Conservation (phyloP, 92 coral and sea anemone genomes). For the Ricordea florida region DNA sequence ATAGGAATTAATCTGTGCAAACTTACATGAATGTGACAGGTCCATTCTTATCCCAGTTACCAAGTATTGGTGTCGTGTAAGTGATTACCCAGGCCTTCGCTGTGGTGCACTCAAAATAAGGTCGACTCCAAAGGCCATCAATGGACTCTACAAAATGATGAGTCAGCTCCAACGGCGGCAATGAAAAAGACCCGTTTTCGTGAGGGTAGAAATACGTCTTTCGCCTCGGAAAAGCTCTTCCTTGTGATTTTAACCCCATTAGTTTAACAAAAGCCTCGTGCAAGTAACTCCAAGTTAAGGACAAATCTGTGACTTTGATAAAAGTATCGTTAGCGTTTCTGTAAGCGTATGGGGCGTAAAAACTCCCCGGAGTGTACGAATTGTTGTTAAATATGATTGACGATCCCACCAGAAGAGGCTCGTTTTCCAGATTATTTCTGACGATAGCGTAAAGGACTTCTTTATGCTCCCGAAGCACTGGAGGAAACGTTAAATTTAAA, state of each 20-base stretch:
- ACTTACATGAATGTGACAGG: constrained; percentile 76
- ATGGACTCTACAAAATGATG: constrained; percentile 75
- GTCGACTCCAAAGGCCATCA: constrained; percentile 87
- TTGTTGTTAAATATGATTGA: constrained; percentile 75
- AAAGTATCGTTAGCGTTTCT: constrained; percentile 65
- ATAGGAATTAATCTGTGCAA: background rate
- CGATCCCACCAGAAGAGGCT: constrained; percentile 74
- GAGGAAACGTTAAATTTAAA: constrained; percentile 8
- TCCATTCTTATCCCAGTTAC: constrained; percentile 67
- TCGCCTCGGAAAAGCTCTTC: constrained; percentile 66
- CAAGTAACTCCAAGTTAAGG: constrained; percentile 77
- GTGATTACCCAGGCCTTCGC: constrained; percentile 78
- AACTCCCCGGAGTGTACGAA: constrained; percentile 54
- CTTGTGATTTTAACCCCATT: constrained; percentile 47
- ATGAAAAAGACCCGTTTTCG: constrained; percentile 29
- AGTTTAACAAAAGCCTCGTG: constrained; percentile 79
- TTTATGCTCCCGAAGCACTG: constrained; percentile 44
- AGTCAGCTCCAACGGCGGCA: constrained; percentile 27
- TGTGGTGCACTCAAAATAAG: constrained; percentile 82
- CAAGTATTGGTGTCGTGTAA: constrained; percentile 73
- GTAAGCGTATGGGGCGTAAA: constrained; percentile 83
- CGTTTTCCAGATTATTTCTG: constrained; percentile 77
- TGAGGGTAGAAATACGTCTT: constrained; percentile 67
- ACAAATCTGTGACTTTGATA: constrained; percentile 81
- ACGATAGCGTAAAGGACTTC: constrained; percentile 67